Evolutionary conservation across 2,888 invertebrate species (phyloP).

Genomic region (Polydesmus complanatus): DNA sequence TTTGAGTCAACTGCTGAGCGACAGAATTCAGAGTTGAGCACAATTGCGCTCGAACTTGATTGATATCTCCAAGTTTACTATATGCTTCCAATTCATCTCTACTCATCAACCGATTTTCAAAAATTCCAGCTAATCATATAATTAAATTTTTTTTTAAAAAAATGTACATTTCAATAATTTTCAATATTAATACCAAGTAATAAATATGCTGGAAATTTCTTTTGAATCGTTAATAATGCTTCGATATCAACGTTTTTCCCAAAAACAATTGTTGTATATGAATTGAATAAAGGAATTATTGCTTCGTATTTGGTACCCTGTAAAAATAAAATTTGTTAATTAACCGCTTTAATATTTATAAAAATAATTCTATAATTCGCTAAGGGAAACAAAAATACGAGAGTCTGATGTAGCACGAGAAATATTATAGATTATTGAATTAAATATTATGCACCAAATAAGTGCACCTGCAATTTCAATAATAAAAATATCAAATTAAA

Average conservation of each 20-base stretch:
- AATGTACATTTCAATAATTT: not conserved
- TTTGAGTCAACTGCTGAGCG: constrained; percentile 29
- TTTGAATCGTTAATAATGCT: constrained; percentile 48
- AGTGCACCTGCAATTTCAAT: too few relatives aligned
- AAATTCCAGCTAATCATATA: constrained; percentile 48
- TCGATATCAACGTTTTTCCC: constrained; percentile 48
- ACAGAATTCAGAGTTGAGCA: constrained; percentile 53
- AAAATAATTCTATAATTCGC: too few relatives aligned
- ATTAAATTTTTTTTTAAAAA: not conserved
- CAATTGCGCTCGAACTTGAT: constrained; percentile 49
- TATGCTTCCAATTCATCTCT: constrained; percentile 53
- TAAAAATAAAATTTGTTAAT: constrained; percentile 47
- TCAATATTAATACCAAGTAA: constrained; percentile 45
- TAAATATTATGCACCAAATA: too few relatives aligned
- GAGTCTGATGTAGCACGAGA: too few relatives aligned
- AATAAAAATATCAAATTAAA: too few relatives aligned
- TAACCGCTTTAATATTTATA: too few relatives aligned
- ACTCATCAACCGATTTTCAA: constrained; percentile 52
- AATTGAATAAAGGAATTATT: constrained; percentile 47
- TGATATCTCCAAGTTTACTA: constrained; percentile 49
- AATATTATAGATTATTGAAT: too few relatives aligned
- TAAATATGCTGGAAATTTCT: constrained; percentile 54
- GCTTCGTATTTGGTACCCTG: constrained; percentile 52
- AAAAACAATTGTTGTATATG: constrained; percentile 52
- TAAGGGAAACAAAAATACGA: too few relatives aligned